Evolutionary conservation across 2,888 invertebrate species (phyloP), one percentile per base, ranked within the genome.

Genomic region (Dyspetes luteomarginatus): DNA sequence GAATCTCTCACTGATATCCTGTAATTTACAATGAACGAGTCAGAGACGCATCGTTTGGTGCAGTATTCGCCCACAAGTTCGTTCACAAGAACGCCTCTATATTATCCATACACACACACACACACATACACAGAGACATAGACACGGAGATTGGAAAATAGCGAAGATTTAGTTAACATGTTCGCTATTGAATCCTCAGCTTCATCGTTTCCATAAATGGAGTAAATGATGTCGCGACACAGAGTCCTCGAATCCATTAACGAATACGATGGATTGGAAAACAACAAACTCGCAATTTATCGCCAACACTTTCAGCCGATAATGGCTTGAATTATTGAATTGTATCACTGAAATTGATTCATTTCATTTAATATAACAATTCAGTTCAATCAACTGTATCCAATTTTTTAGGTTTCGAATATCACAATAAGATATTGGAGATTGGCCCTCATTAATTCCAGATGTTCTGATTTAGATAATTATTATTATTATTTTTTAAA

Each of bases 1-100:
- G 52, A 78, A 72, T 78, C 68, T 45, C 60, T 67, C 17, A 19
- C 52, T 75, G 79, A 71, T 71, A 75, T 75, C 74, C 75, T 71
- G 75, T 74, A 75, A 69, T 71, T 75, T 60, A 71, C 68, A 80
- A 75, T 71, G 52, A 45, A 65, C 45, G 22, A 68, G 72, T n/a
- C 56, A 69, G 64, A 75, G 17, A 60, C 58, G 43, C 69, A 30
- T 26, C 65, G 74, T 79, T 74, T 56, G 45, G 28, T 45, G 43
- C 52, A 62, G 36, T 68, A 55, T 68, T 4, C 52, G 45, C 24
- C 28, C 48, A 12, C 60, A 36, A 58, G 17, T 52, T 45, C 48
- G 48, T 48, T 4, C 48, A 48, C 36, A 12, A 7, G 36, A 36
- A 7, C 12, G 9, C 36, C 36, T 3, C 12, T 7, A 4, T 17